A percentile compares a stretch with the other conserved stretches of the same genome.
Conservation (phyloP, 2,888 invertebrate genomes). For the Phasia obesa region DNA sequence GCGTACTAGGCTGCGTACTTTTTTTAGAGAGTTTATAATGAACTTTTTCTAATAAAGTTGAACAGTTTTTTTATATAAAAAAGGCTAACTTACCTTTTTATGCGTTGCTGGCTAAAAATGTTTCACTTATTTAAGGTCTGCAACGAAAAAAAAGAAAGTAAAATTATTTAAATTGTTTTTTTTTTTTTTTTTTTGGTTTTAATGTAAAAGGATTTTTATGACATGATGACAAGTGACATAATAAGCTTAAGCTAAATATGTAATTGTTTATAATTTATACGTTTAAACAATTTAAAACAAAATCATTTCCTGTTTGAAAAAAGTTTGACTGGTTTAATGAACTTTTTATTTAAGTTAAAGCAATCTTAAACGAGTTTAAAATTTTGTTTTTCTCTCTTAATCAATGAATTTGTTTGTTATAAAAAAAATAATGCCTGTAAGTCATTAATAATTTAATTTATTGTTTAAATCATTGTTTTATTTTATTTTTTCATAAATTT, state of each 20-base stretch:
- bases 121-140: constrained; percentile 45
- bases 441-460: too few species aligned
- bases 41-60: too few species aligned
- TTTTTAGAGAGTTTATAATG: too few species aligned
- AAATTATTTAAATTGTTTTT: not conserved
- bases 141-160: not conserved
- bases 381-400: not conserved
- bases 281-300: constrained; percentile 21
- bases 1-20: too few species aligned
- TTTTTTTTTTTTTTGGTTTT: too few species aligned
- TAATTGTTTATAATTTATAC: constrained; percentile 10
- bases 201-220: too few species aligned
- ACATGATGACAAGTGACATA: too few species aligned
- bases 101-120: constrained; percentile 17
- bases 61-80: not conserved
- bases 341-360: constrained; percentile 15
- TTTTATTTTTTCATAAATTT: too few species aligned
- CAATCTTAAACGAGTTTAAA: constrained; percentile 32
- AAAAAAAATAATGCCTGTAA: too few species aligned
- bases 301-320: constrained; percentile 40
- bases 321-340: constrained; percentile 34
- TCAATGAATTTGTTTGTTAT: too few species aligned
- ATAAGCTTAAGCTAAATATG: too few species aligned
- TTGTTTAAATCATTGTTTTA: too few species aligned
- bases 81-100: constrained; percentile 35